phyloP scores from a whole-genome alignment of 2,888 invertebrate genomes.

The Plebejus melissa region DNA sequence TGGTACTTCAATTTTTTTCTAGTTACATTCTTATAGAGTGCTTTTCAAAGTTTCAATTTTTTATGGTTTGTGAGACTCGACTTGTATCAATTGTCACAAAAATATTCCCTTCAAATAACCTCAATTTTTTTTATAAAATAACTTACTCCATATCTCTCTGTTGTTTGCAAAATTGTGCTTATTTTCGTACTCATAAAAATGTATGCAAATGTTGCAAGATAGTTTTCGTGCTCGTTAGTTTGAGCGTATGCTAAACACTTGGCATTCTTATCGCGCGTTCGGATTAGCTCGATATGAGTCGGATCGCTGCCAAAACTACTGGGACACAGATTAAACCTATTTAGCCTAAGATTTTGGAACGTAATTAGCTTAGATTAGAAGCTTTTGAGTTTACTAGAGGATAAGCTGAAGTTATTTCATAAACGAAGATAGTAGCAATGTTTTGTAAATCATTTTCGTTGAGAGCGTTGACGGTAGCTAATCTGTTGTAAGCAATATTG shows the following conservation, averaged over 20 bases:
- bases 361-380: constrained; percentile 28
- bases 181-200: constrained; percentile 14
- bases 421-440: background rate
- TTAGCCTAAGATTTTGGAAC: constrained; percentile 22
- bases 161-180: constrained; percentile 5
- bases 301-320: constrained; percentile 34
- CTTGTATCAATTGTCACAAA: too few species aligned
- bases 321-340: constrained; percentile 25
- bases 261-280: constrained; percentile 30
- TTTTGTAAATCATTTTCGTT: too few species aligned
- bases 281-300: constrained; percentile 30
- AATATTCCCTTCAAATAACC: background rate
- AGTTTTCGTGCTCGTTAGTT: constrained; percentile 23
- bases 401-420: background rate
- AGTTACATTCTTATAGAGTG: too few species aligned
- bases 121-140: background rate
- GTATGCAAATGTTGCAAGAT: constrained; percentile 23
- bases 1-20: too few species aligned
- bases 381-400: background rate
- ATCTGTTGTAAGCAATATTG: too few species aligned
- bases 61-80: too few species aligned
- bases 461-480: too few species aligned
- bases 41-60: too few species aligned
- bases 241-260: constrained; percentile 29
- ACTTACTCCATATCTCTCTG: background rate